Evolutionary conservation across 2,113 vertebrate species (phyloP).

Genomic region (Rynchops niger): DNA sequence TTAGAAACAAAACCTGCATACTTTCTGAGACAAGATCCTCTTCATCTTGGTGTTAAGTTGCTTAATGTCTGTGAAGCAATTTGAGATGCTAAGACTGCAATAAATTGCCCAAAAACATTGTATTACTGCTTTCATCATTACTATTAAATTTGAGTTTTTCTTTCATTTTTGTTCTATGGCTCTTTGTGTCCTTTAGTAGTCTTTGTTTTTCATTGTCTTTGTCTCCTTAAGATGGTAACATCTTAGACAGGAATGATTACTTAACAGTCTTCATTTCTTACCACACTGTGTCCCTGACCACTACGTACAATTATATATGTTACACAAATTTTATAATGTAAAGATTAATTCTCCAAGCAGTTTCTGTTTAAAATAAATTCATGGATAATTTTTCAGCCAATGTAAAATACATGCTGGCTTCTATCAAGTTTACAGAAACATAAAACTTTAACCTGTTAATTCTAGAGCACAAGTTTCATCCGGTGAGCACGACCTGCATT

Average conservation of each 20-base stretch:
- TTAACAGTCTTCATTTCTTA: not conserved
- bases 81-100: not conserved
- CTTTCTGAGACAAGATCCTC: not conserved
- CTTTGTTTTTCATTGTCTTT: not conserved
- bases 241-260: not conserved
- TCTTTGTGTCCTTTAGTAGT: not conserved
- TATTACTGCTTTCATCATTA: not conserved
- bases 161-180: not conserved
- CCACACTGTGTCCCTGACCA: not conserved
- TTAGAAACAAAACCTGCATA: not conserved
- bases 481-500: not conserved
- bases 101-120: not conserved
- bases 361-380: not conserved
- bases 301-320: not conserved
- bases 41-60: not conserved
- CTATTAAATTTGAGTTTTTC: not conserved
- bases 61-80: not conserved
- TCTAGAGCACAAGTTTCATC: not conserved
- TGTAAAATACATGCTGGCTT: not conserved
- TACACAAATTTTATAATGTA: not conserved
- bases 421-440: not conserved
- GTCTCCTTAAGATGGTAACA: not conserved
- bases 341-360: not conserved
- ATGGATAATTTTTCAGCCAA: not conserved
- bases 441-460: not conserved